Conservation (phyloP, 2,888 invertebrate genomes). For the Onthophagus sagittarius region DNA sequence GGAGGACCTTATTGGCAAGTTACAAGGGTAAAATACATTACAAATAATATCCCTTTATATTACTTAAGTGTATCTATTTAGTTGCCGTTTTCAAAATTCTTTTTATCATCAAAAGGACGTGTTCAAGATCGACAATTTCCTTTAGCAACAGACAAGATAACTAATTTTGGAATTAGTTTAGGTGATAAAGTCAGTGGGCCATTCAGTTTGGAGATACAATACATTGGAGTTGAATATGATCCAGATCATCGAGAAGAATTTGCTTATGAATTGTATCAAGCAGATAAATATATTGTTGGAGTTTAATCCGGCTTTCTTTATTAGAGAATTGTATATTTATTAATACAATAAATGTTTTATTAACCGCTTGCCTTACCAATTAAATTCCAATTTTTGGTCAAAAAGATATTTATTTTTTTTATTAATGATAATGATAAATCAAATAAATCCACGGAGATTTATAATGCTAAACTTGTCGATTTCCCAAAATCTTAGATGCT, state of each 20-base stretch:
- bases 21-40: slow-evolving; percentile 60
- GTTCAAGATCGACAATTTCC: slow-evolving; percentile 77
- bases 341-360: background rate
- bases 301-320: slow-evolving; percentile 46
- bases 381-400: no score
- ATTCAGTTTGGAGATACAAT: slow-evolving; percentile 89
- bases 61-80: slow-evolving; percentile 48
- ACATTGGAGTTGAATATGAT: slow-evolving; percentile 83
- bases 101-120: slow-evolving; percentile 75
- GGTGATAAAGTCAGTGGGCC: slow-evolving; percentile 78
- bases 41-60: background rate
- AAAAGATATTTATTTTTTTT: no score
- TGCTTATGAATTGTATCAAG: slow-evolving; percentile 92
- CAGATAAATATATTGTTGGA: slow-evolving; percentile 61
- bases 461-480: no score
- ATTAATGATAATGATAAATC: no score
- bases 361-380: no score
- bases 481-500: no score
- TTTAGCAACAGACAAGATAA: slow-evolving; percentile 59
- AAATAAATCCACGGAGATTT: no score
- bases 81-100: slow-evolving; percentile 95
- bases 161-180: slow-evolving; percentile 77
- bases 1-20: slow-evolving; percentile 99
- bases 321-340: background rate
- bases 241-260: slow-evolving; percentile 75